Evolutionary conservation across 2,797 vertebrate species (phyloP), one percentile per base, ranked within the genome.

Genomic region (Carduelis carduelis): DNA sequence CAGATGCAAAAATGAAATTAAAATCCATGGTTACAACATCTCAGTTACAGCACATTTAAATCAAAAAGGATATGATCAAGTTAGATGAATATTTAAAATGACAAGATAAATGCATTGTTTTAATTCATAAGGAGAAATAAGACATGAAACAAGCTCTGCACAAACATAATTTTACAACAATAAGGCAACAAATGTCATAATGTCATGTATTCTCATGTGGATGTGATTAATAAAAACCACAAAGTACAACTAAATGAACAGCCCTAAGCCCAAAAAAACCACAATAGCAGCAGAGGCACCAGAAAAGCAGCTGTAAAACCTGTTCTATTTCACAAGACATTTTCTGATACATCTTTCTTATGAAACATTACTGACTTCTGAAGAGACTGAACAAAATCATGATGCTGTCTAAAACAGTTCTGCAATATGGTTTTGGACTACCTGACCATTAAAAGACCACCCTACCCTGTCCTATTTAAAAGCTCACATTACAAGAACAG

Each of bases 51-150:
- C 30, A 57, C 30, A 30, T 83, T 91, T 94, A 93, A 94, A 95
- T 44, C 28, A 92, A 96, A 83, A 89, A 86, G 66, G 57, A 83
- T 26, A 97, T 68, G 64, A 95, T 84, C 35, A 65, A 81, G 56
- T 89, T 74, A 89, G 74, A 78, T 30, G 28, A 84, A 46, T 19
- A 88, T n/a, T 81, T 84, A 81, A 88, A 94, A 80, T 46, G 11
- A 74, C 56, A 83, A 52, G 55, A 85, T 39, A 44, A 87, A 94
- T 55, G 43, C 35, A 87, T 89, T 86, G 83, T 93, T 93, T 80
- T 69, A 88, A 86, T 52, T 83, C 68, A 78, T 17, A 78, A 68
- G 30, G 52, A 79, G 61, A 87, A 93, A 87, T 20, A 86, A 55
- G 59, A 65, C 55, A 74, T n/a, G 41, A 83, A 83, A 69, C 15